phyloP scores from a whole-genome alignment of 1,140 invertebrate genomes.

The Dreissena rostriformis region DNA sequence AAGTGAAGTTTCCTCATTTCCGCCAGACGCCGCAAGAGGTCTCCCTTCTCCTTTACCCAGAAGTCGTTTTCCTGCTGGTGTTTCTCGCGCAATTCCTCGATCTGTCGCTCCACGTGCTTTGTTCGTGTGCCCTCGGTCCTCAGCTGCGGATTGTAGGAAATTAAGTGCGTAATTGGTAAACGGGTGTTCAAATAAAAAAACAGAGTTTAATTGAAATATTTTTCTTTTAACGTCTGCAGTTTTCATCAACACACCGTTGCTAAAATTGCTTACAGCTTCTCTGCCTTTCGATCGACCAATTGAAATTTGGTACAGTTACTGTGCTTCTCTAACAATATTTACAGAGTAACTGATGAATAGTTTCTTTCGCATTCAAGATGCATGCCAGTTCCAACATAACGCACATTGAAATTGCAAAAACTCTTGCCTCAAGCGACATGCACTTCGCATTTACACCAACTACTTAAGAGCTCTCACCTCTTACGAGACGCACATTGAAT shows the following conservation, averaged over 20 bases:
- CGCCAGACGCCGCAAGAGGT: constrained; percentile 62
- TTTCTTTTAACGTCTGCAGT: too few species aligned
- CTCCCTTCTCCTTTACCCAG: constrained; percentile 67
- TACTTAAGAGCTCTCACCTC: constrained; percentile 18
- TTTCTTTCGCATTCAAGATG: too few species aligned
- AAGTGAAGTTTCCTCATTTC: constrained; percentile 68
- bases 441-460: not conserved
- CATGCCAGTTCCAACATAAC: too few species aligned
- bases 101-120: constrained; percentile 59
- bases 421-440: constrained; percentile 41
- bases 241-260: too few species aligned
- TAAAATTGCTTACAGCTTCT: too few species aligned
- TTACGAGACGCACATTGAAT: not conserved
- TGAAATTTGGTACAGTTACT: too few species aligned
- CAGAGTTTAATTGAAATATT: too few species aligned
- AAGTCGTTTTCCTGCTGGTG: constrained; percentile 65
- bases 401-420: not conserved
- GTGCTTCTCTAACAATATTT: too few species aligned
- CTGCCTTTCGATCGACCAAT: too few species aligned
- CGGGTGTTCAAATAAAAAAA: too few species aligned
- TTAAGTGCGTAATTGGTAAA: too few species aligned
- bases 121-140: constrained; percentile 56
- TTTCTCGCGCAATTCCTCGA: constrained; percentile 65
- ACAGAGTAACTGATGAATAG: too few species aligned
- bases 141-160: constrained; percentile 46